These are phyloP conservation scores for Drosophila navojoa DNA, from an alignment of 1,140 invertebrate genomes.

Conservation along the genomic window DNA sequence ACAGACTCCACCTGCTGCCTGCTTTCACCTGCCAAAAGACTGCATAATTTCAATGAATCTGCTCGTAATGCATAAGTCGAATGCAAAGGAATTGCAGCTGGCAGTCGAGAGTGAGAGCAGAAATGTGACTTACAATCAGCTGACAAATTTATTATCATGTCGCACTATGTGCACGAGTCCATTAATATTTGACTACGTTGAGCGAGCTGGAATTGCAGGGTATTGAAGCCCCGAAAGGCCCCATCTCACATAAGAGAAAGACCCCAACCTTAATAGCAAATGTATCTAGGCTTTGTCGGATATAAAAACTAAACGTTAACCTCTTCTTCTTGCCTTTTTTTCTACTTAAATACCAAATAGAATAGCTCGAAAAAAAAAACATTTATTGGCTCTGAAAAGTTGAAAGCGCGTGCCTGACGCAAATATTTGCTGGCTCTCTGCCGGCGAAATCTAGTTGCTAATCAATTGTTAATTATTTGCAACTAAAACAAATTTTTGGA, in stretches of 20 bases:
- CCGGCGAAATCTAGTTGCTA: slow-evolving; percentile 10
- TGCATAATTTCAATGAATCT: slow-evolving; percentile 22
- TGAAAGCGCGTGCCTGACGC: neutral
- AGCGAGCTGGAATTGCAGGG: no score
- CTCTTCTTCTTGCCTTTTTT: no score
- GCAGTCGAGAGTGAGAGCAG: neutral
- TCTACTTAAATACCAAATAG: neutral
- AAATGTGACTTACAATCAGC: no score
- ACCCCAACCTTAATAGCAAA: no score
- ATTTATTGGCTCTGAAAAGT: neutral
- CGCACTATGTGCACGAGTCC: no score
- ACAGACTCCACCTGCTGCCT: slow-evolving; percentile 26
- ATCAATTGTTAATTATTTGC: slow-evolving; percentile 35
- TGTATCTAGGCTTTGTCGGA: no score
- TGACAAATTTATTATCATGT: no score
- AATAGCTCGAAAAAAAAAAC: neutral
- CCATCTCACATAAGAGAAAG: no score
- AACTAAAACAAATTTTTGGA: slow-evolving; percentile 27
- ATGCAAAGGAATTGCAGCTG: neutral
- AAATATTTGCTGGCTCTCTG: neutral
- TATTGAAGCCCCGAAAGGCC: no score
- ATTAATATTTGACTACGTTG: no score
- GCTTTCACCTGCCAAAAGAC: slow-evolving; percentile 16
- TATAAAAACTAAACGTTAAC: no score
- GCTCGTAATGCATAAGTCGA: neutral